phyloP scores from a whole-genome alignment of 2,888 invertebrate genomes.

The Branchipolynoe longqiensis region DNA sequence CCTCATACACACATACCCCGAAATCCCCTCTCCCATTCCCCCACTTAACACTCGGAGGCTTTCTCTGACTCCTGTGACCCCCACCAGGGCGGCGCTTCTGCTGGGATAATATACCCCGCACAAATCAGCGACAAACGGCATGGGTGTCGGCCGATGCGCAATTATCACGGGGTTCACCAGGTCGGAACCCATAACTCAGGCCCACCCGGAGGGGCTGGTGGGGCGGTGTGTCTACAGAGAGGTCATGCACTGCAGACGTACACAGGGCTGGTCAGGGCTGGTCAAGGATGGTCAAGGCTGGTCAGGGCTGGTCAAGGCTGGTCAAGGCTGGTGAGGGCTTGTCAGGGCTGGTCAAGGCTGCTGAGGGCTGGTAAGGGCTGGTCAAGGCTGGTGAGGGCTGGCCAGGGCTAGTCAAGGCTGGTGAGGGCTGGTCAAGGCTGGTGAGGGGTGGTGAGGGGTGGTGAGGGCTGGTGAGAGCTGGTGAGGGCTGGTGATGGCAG shows the following conservation, averaged over 20 bases:
- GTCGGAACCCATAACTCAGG: constrained; percentile 42
- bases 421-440: no score
- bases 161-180: constrained; percentile 34
- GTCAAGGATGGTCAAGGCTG: background rate
- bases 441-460: no score
- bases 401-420: no score
- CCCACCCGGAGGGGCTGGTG: background rate
- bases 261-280: background rate
- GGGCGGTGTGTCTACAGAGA: background rate
- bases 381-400: no score
- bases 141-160: background rate
- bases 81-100: background rate
- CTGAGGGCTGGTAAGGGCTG: background rate
- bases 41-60: no score
- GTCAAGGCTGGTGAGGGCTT: no score
- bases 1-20: no score
- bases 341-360: background rate
- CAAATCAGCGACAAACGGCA: constrained; percentile 38
- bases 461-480: no score
- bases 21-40: no score
- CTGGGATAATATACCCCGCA: constrained; percentile 9
- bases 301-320: background rate
- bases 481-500: no score
- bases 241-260: background rate
- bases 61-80: constrained; percentile 20